phyloP scores from a whole-genome alignment of 37 sponge, comb jelly and placozoan species.

The Oscarella lobularis region DNA sequence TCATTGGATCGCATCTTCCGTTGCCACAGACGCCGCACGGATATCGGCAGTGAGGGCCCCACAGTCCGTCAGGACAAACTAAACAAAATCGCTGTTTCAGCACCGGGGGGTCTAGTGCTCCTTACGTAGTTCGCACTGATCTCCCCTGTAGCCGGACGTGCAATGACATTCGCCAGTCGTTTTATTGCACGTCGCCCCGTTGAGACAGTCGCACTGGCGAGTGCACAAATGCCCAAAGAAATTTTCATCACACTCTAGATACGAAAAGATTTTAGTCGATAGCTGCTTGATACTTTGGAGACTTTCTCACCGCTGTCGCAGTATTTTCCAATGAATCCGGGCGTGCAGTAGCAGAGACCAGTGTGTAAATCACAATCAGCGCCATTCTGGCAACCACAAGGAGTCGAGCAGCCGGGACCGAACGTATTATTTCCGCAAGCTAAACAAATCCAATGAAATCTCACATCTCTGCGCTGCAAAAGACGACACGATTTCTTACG shows the following conservation, averaged over 20 bases:
- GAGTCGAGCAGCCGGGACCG: background rate
- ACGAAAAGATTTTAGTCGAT: too few relatives aligned
- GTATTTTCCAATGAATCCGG: background rate
- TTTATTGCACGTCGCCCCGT: slow-evolving; percentile 4
- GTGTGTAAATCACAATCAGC: background rate
- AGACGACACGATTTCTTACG: too few relatives aligned
- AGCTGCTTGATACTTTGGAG: background rate
- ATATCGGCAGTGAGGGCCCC: background rate
- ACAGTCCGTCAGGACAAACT: background rate
- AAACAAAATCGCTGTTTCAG: too few relatives aligned
- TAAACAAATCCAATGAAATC: too few relatives aligned
- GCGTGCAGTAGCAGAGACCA: background rate
- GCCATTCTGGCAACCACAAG: background rate
- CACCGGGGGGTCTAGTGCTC: too few relatives aligned
- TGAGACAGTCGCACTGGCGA: too few relatives aligned
- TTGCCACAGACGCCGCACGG: slow-evolving; percentile 1
- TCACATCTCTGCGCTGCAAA: too few relatives aligned
- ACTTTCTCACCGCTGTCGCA: background rate
- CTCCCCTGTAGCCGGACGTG: background rate
- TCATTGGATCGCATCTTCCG: background rate
- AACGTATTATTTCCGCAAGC: background rate
- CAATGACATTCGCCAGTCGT: background rate
- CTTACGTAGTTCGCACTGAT: background rate
- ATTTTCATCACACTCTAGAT: too few relatives aligned
- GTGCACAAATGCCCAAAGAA: too few relatives aligned